A percentile compares a stretch with the other conserved stretches of the same genome.
phyloP scores from a whole-genome alignment of 1,140 invertebrate genomes.

The Anagrus nilaparvatae region DNA sequence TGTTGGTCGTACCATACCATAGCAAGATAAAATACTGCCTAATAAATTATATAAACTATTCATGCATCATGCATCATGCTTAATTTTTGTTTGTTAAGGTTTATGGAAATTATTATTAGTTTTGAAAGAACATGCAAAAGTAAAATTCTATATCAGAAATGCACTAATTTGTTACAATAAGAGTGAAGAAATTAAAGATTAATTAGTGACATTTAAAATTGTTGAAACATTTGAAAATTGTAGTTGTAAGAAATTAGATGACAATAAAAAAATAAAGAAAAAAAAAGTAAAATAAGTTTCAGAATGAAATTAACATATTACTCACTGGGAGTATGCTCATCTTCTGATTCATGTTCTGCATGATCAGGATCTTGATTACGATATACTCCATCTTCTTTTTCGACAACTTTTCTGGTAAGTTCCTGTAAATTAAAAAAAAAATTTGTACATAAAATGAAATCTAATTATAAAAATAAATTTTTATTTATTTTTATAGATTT shows the following conservation, averaged over 20 bases:
- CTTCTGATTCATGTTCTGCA: conserved; percentile 40
- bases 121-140: no score
- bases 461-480: conserved; percentile 5
- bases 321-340: conserved; percentile 38
- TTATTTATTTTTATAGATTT: conserved; percentile 1
- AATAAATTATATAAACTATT: conserved; percentile 25
- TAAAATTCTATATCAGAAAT: no score
- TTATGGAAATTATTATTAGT: no score
- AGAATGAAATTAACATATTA: no score
- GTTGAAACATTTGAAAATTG: no score
- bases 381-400: conserved; percentile 47
- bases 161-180: no score
- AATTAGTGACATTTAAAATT: no score
- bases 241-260: no score
- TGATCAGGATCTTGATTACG: conserved; percentile 41
- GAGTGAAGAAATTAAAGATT: conserved; percentile 3
- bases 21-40: conserved; percentile 32
- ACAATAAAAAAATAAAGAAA: not conserved
- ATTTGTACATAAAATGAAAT: not conserved
- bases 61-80: conserved; percentile 26
- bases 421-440: conserved; percentile 38
- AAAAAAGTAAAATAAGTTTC: conserved; percentile 4
- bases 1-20: conserved; percentile 29
- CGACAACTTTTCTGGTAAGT: conserved; percentile 52
- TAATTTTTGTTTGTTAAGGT: no score